Base-by-base conservation (phyloP, 2,888 invertebrate species). In the Pseudeuparius sepicola region DNA sequence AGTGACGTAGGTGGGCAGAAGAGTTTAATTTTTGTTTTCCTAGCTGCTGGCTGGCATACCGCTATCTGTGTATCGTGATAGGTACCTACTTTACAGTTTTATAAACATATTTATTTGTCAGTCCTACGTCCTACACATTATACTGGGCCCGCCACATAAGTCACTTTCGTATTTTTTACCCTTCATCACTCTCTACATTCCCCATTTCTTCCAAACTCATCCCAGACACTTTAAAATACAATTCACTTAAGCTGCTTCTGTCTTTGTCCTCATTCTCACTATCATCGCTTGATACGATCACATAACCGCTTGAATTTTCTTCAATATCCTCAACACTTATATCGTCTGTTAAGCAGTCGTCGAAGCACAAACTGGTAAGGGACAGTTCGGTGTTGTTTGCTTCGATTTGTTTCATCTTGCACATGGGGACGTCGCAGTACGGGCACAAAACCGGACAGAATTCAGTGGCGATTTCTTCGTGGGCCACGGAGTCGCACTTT, bases 401-500 rank as follows among this genome's bases (percentile, higher is more conserved):
- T 24, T 33, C 12, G 6, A 13, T 31, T 31, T 38, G 39, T 29
- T 42, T 28, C 18, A 29, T 10, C 6, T 14, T 9, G 5, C 12
- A 4, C 55, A 61, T 54, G 9, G 52, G 50, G 33, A 56, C 40
- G 44, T 60, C 60, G 44, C 61, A 61, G 34, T 55, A 58, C 3
- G 54, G 54, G 36, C 61, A 61, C 16, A 48, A 40, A 23, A 58
- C 36, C n/a, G 39, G 30, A 3, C 43, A 34, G 23, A 45, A 39
- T 37, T 57, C 51, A 16, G 50, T 48, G 24, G 40, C 49, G 6
- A 55, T 42, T 42, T 53, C 48, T 23, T 38, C 44, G 39, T 57
- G 56, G n/a, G 50, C 58, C 11, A 55, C 27, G 18, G 48, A 48
- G 25, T 49, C 47, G 42, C 61, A 61, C 29, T 50, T 44, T 3